These are phyloP conservation scores for Graptemys geographica DNA, from an alignment of 2,797 vertebrate genomes.

Conservation along the genomic window DNA sequence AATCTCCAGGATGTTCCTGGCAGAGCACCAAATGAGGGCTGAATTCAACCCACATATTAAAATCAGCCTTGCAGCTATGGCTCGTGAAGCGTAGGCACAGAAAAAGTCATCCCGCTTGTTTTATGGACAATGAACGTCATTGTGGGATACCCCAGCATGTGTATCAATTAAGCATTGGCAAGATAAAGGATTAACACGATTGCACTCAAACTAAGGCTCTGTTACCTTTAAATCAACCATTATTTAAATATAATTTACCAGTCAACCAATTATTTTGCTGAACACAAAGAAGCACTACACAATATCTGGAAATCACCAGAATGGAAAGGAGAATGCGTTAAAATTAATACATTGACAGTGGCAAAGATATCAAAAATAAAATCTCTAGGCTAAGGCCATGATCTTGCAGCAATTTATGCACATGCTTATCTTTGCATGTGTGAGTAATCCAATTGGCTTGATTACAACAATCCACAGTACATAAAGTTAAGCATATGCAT, in stretches of 20 bases:
- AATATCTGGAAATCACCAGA: not conserved
- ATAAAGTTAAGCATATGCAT: not conserved
- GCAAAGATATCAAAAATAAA: not conserved
- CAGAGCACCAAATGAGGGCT: not conserved
- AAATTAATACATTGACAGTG: not conserved
- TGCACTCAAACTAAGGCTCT: not conserved
- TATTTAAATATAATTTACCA: not conserved
- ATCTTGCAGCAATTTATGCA: not conserved
- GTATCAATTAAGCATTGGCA: not conserved
- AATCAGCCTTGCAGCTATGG: not conserved
- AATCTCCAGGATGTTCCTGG: not conserved
- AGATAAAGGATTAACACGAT: not conserved
- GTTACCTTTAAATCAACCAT: not conserved
- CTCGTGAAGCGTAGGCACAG: not conserved
- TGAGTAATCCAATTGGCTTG: not conserved
- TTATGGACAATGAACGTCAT: not conserved
- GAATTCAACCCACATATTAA: not conserved
- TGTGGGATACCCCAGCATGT: not conserved
- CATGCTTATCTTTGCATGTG: accelerated
- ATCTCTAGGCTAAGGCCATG: not conserved
- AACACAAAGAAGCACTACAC: not conserved
- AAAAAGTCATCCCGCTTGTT: not conserved
- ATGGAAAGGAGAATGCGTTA: not conserved
- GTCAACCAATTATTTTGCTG: not conserved
- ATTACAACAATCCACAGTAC: not conserved